phyloP scores from a whole-genome alignment of 2,888 invertebrate species.

The Drosophila pseudotalamancana region DNA sequence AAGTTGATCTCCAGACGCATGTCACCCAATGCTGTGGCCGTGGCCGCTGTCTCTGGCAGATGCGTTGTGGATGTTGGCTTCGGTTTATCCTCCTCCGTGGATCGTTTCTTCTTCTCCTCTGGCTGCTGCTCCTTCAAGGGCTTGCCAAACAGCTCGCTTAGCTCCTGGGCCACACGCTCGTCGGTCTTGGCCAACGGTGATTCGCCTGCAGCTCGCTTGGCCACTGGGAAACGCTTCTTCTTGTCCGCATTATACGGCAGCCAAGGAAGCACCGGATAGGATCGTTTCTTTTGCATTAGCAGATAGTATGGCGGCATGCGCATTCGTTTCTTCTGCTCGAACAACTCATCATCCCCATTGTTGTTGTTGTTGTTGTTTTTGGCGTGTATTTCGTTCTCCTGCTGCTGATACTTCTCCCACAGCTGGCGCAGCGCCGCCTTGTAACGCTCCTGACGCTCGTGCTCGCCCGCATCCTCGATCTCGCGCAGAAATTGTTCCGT shows the following conservation, averaged over 20 bases:
- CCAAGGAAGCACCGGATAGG: conserved; percentile 84
- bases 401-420: conserved; percentile 83
- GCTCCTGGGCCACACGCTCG: conserved; percentile 89
- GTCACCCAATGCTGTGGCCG: conserved; percentile 55
- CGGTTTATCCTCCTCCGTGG: conserved; percentile 74
- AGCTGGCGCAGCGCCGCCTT: conserved; percentile 81
- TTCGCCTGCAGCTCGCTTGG: conserved; percentile 87
- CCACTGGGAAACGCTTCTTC: conserved; percentile 88
- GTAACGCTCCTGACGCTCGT: conserved; percentile 82
- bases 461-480: conserved; percentile 82
- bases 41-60: conserved; percentile 43
- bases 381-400: conserved; percentile 76
- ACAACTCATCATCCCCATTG: conserved; percentile 63
- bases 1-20: conserved; percentile 73
- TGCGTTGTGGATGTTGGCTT: conserved; percentile 45
- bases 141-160: conserved; percentile 87
- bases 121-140: conserved; percentile 67
- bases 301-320: conserved; percentile 80
- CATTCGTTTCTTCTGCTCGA: conserved; percentile 82
- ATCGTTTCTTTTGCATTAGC: conserved; percentile 83
- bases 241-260: conserved; percentile 82
- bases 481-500: conserved; percentile 83
- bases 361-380: conserved; percentile 14
- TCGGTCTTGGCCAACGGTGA: conserved; percentile 86
- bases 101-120: conserved; percentile 86